These are phyloP conservation scores for Emberiza fucata DNA, from an alignment of 2,113 vertebrate genomes.

Conservation along the genomic window DNA sequence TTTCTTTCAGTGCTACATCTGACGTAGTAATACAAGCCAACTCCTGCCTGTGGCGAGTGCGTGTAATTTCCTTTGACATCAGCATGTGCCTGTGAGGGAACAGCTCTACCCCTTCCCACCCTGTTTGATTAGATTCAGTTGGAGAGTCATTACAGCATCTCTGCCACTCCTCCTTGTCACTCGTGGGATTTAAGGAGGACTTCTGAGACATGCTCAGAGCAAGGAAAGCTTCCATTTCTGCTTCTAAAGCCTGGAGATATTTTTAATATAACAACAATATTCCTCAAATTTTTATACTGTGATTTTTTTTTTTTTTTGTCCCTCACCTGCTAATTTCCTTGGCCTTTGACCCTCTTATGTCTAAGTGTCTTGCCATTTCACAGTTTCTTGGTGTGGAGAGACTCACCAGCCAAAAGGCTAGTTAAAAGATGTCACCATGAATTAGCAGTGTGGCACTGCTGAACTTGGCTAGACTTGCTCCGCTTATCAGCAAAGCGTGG, in stretches of 20 bases:
- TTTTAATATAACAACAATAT: no score
- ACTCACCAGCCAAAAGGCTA: background rate
- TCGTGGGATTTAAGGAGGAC: background rate
- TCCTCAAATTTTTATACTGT: no score
- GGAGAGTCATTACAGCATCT: background rate
- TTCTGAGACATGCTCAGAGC: background rate
- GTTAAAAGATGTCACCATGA: background rate
- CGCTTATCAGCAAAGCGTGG: background rate
- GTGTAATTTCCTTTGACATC: constrained; percentile 46
- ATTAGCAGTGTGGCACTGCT: background rate
- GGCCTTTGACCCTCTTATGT: background rate
- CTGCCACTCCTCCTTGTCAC: background rate
- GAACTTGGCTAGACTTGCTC: background rate
- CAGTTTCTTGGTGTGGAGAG: background rate
- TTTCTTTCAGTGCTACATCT: background rate
- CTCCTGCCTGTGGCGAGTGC: background rate
- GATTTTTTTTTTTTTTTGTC: no score
- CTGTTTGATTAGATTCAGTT: background rate
- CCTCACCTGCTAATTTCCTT: background rate
- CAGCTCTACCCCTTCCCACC: constrained; percentile 26
- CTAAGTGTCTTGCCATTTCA: background rate
- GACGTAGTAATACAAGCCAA: background rate
- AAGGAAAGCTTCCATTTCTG: background rate
- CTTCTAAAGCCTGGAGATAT: no score
- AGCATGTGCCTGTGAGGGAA: background rate